Evolutionary conservation across 2,797 vertebrate species (phyloP).

Genomic region (Cyclura pinguis): DNA sequence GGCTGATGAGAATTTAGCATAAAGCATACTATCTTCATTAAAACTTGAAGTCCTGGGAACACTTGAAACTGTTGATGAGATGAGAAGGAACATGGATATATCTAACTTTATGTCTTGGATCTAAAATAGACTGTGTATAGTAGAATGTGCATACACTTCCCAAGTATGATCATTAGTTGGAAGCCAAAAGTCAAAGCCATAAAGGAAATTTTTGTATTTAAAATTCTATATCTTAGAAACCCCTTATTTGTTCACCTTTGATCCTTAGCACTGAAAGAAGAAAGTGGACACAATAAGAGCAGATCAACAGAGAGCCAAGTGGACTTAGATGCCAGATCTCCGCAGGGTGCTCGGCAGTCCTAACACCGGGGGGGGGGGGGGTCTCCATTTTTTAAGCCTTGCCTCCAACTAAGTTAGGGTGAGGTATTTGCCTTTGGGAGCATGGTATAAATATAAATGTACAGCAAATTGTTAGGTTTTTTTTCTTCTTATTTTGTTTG

Average conservation of each 20-base stretch:
- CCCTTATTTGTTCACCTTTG: neutral
- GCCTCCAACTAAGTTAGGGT: neutral
- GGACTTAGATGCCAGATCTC: neutral
- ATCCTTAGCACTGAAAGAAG: neutral
- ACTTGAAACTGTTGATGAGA: neutral
- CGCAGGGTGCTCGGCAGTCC: neutral
- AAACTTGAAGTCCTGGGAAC: neutral
- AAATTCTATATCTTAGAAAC: neutral
- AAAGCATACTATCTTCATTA: neutral
- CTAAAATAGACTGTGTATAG: neutral
- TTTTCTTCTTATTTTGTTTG: neutral
- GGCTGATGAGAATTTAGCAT: no score
- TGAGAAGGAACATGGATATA: neutral
- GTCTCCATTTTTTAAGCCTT: neutral
- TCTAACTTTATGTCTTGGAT: neutral
- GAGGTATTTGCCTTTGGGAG: neutral
- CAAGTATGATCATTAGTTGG: neutral
- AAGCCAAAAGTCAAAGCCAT: neutral
- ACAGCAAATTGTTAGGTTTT: neutral
- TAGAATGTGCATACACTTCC: neutral
- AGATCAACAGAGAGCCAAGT: neutral
- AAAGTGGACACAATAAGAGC: neutral
- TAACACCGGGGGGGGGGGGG: neutral
- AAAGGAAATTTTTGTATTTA: neutral
- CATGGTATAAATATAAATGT: neutral